Conservation (phyloP, 2,113 vertebrate genomes). For the Antennarius striatus region DNA sequence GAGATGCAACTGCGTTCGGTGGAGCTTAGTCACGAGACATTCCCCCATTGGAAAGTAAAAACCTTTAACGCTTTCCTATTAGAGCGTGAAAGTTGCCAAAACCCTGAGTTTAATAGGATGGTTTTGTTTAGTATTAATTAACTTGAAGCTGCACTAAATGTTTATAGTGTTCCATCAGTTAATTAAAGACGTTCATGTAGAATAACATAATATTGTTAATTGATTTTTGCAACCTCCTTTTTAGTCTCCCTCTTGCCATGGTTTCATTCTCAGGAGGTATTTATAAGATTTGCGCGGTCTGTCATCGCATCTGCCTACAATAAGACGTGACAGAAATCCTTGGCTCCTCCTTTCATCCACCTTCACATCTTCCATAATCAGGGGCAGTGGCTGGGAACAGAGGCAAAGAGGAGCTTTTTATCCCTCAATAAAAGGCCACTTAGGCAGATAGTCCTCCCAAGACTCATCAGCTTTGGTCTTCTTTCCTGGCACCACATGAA, state of each 20-base stretch:
- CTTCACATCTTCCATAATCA: constrained; percentile 70
- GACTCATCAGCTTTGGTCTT: constrained; percentile 68
- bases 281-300: constrained; percentile 50
- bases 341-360: constrained; percentile 44
- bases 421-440: constrained; percentile 78
- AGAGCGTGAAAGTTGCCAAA: no score
- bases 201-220: no score
- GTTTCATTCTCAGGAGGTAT: constrained; percentile 5
- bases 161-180: constrained; percentile 1
- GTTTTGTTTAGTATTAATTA: no score
- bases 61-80: no score
- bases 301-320: constrained; percentile 64
- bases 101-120: no score
- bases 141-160: background rate
- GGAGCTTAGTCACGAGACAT: no score
- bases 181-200: no score
- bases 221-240: background rate
- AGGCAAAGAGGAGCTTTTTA: constrained; percentile 68
- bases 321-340: constrained; percentile 55
- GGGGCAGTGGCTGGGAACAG: constrained; percentile 56
- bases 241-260: background rate
- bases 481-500: constrained; percentile 66
- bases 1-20: no score
- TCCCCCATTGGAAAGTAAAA: no score
- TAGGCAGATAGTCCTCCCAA: constrained; percentile 73